phyloP scores from a whole-genome alignment of 35 echinoderm and acorn worm species.

The Nesometra sesokonis region DNA sequence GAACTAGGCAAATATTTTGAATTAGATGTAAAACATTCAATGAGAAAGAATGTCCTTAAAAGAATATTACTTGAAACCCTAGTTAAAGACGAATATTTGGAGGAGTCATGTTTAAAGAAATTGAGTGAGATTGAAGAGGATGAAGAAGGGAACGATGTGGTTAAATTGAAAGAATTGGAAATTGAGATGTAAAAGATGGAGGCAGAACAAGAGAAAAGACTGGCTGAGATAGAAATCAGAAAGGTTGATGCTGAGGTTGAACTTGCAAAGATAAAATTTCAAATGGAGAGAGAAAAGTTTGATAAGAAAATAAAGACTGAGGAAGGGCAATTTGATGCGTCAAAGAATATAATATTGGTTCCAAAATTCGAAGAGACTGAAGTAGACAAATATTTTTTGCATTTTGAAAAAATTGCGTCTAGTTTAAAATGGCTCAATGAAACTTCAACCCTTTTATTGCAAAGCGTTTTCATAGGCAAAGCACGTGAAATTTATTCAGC shows the following conservation, averaged over 20 bases:
- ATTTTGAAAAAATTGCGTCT: background rate
- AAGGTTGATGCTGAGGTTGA: too few relatives aligned
- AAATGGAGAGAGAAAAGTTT: too few relatives aligned
- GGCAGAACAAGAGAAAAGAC: too few relatives aligned
- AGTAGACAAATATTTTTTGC: background rate
- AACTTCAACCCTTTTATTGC: background rate
- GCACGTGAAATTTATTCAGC: slow-evolving; percentile 30
- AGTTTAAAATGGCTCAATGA: background rate
- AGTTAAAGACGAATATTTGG: background rate
- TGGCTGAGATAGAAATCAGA: too few relatives aligned
- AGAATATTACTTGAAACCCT: background rate
- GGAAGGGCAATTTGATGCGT: background rate
- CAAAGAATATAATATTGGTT: background rate
- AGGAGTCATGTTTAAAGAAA: background rate
- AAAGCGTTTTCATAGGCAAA: slow-evolving; percentile 22
- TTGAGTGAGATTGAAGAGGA: background rate
- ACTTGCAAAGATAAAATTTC: too few relatives aligned
- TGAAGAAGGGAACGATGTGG: too few relatives aligned
- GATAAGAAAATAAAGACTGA: too few relatives aligned
- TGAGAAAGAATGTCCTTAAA: background rate
- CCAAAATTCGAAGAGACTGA: background rate
- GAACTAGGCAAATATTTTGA: background rate
- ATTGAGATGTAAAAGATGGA: too few relatives aligned
- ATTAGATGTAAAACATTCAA: background rate
- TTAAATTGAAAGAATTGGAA: too few relatives aligned